These are phyloP conservation scores for Empis livida DNA, from an alignment of 2,888 invertebrate species.

Conservation along the genomic window DNA sequence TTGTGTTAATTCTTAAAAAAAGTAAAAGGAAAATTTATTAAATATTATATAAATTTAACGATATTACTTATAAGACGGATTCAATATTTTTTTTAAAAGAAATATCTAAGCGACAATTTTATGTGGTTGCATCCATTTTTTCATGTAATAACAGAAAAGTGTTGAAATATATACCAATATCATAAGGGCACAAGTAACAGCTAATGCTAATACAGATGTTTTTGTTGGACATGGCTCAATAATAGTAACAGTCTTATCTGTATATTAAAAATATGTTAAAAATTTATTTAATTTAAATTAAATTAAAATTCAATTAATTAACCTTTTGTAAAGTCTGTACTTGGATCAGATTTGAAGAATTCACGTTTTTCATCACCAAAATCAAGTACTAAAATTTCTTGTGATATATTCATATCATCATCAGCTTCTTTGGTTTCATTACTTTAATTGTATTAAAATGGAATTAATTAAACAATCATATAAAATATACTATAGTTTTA, in stretches of 20 bases:
- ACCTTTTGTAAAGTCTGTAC: constrained; percentile 64
- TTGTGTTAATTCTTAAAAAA: too few relatives aligned
- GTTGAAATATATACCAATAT: constrained; percentile 83
- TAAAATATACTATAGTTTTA: too few relatives aligned
- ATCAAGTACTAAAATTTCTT: constrained; percentile 85
- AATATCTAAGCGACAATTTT: constrained; percentile 56
- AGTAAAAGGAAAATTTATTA: too few relatives aligned
- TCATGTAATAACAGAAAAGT: constrained; percentile 85
- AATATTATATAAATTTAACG: too few relatives aligned
- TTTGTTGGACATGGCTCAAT: constrained; percentile 86
- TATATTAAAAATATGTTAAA: constrained; percentile 15
- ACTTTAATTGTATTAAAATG: constrained; percentile 22
- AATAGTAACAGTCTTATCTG: constrained; percentile 82
- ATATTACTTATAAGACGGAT: too few relatives aligned
- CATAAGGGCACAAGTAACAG: constrained; percentile 81
- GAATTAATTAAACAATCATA: neutral
- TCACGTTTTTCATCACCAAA: constrained; percentile 82
- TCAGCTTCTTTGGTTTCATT: constrained; percentile 46
- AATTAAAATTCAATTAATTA: constrained; percentile 14
- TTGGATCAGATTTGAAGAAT: constrained; percentile 63
- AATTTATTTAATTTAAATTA: neutral
- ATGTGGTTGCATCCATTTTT: constrained; percentile 77
- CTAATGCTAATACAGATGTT: constrained; percentile 78
- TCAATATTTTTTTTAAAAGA: too few relatives aligned
- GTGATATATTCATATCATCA: constrained; percentile 78